Conservation (phyloP, 2,113 vertebrate species). For the Leptocoma aspasia region DNA sequence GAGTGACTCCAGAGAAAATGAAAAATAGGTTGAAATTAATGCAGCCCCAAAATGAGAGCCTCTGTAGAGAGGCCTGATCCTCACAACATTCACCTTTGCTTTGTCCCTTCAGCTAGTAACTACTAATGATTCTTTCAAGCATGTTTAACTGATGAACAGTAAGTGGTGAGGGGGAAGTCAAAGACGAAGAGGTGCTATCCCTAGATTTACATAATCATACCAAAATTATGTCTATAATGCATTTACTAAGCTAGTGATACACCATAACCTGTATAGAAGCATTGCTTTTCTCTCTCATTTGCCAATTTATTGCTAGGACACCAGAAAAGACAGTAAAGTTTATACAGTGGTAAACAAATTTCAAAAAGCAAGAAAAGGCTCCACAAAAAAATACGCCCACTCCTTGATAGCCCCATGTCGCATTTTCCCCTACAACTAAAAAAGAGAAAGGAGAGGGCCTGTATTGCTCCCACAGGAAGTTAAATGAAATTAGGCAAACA, state of each 20-base stretch:
- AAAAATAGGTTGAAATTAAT: neutral
- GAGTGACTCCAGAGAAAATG: neutral
- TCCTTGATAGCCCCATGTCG: neutral
- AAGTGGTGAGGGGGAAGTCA: neutral
- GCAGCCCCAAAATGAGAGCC: neutral
- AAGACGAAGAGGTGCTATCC: neutral
- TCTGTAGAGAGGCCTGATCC: neutral
- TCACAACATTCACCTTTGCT: neutral
- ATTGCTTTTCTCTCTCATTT: neutral
- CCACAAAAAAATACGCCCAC: neutral
- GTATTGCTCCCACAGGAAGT: neutral
- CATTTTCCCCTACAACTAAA: neutral
- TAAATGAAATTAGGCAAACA: neutral
- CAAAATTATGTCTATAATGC: fast-evolving
- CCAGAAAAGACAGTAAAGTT: neutral
- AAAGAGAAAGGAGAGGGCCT: neutral
- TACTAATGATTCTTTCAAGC: neutral
- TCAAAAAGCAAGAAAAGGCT: neutral
- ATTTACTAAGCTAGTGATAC: neutral
- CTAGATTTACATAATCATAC: neutral
- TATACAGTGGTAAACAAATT: neutral
- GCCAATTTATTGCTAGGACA: neutral
- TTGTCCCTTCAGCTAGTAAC: neutral
- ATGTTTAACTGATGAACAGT: fast-evolving
- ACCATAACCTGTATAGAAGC: neutral